Evolutionary conservation across 92 coral and sea anemone genomes (phyloP).

Genomic region (Epizoanthus rinbou): DNA sequence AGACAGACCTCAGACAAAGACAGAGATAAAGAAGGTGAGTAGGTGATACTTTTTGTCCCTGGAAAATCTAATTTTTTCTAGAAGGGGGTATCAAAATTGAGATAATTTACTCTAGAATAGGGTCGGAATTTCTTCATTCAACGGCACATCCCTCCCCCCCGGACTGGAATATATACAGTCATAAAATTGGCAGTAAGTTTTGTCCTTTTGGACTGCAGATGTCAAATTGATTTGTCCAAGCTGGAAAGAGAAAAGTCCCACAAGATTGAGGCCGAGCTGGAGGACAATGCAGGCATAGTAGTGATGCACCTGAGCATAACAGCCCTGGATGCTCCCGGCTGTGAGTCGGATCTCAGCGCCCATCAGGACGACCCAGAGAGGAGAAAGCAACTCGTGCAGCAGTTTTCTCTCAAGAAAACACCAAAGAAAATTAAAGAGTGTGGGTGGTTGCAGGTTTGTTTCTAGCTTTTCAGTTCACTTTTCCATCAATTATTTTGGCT

Average conservation of each 20-base stretch:
- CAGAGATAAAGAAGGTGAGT: too few species aligned
- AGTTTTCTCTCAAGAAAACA: conserved; percentile 76
- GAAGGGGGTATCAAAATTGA: too few species aligned
- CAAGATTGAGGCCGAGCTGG: conserved; percentile 95
- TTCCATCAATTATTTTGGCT: too few species aligned
- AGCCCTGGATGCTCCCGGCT: conserved; percentile 84
- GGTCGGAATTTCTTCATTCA: too few species aligned
- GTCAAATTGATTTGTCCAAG: conserved; percentile 86
- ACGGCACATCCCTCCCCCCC: too few species aligned
- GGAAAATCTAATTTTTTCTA: too few species aligned
- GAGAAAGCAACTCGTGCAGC: conserved; percentile 67
- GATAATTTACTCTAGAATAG: too few species aligned
- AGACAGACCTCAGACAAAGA: too few species aligned
- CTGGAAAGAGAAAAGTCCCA: conserved; percentile 93
- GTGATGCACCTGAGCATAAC: conserved; percentile 90
- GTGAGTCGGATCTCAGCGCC: conserved; percentile 89
- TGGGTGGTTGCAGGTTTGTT: conserved; percentile 90
- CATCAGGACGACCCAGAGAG: conserved; percentile 77
- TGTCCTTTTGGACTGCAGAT: conserved; percentile 54
- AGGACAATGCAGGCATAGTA: conserved; percentile 91
- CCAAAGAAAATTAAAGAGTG: conserved; percentile 94
- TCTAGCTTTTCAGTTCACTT: too few species aligned
- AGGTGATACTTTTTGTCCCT: too few species aligned
- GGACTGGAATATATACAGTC: too few species aligned
- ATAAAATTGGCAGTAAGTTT: too few species aligned